Evolutionary conservation across 2,888 invertebrate genomes (phyloP), one percentile per base, ranked within the genome.

Genomic region (Pseudococcus longispinus): DNA sequence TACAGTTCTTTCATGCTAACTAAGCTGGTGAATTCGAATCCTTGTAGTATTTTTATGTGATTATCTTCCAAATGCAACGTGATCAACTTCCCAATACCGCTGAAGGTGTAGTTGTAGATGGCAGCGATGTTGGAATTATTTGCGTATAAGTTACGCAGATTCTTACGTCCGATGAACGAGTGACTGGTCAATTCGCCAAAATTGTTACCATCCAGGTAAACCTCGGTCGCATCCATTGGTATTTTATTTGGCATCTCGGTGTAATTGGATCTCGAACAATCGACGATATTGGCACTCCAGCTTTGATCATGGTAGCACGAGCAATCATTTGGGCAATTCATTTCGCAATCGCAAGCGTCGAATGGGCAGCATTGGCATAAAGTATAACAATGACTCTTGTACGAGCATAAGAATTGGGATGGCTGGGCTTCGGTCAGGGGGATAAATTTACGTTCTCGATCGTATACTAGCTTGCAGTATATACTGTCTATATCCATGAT

Each of bases 301-400:
- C 96, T 94, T 90, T 96, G 95, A 92, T 98, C 97, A 91, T 97
- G 97, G 92, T 97, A 98, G 91, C 98, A 98, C 88, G 96, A 96
- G 92, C 98, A 98, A 91, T 97, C 96, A 80, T 93, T 93, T 83
- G 98, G 98, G 91, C 98, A 98, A 89, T 96, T 97, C 96, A 97
- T 97, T 92, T 97, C 96, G 92, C 98, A 98, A 92, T 98, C 98
- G 92, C 98, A 98, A 85, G 97, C 97, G 91, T 97, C 97, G 91
- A 97, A 98, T 91, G 97, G 97, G 92, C 98, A 98, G 92, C 98
- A 98, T 90, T 97, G 96, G 90, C 98, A 98, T 88, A 97, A 93
- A 18, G 97, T 96, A 91, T 97, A 97, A 92, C 98, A 98, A 91
- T 97, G 97, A 65, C 96, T 95, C 91, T 95, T 95, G 92, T 98